These are phyloP conservation scores for Cheilosia soror DNA, from an alignment of 2,888 invertebrate species.

Conservation along the genomic window DNA sequence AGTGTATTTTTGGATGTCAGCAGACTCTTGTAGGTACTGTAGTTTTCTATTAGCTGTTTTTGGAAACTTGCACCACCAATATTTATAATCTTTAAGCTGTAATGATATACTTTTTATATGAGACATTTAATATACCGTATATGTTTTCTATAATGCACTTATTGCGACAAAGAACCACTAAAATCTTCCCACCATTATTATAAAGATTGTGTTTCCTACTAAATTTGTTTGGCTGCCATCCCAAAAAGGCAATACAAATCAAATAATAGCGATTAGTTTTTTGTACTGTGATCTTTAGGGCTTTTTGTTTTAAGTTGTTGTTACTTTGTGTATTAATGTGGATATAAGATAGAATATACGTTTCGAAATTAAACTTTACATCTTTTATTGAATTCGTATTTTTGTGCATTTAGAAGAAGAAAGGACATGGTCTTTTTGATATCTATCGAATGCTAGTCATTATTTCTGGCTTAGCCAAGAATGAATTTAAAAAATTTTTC, in stretches of 20 bases:
- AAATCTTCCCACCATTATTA: conserved; percentile 65
- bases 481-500: too few relatives aligned
- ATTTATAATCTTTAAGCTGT: conserved; percentile 37
- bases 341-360: conserved; percentile 48
- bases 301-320: conserved; percentile 18
- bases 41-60: conserved; percentile 43
- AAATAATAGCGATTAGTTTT: conserved; percentile 44
- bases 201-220: conserved; percentile 20
- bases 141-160: conserved; percentile 63
- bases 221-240: conserved; percentile 20
- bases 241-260: conserved; percentile 17
- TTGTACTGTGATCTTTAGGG: conserved; percentile 66
- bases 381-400: background rate
- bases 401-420: background rate
- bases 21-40: conserved; percentile 6
- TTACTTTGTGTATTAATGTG: conserved; percentile 57
- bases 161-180: conserved; percentile 55
- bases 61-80: conserved; percentile 22
- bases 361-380: background rate
- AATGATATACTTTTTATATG: conserved; percentile 57
- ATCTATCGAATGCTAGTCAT: background rate
- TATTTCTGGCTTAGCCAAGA: too few relatives aligned
- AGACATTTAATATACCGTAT: conserved; percentile 30
- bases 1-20: conserved; percentile 39
- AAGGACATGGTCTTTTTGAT: background rate